Conservation (phyloP, 2,888 invertebrate genomes). For the Yponomeuta cagnagella region DNA sequence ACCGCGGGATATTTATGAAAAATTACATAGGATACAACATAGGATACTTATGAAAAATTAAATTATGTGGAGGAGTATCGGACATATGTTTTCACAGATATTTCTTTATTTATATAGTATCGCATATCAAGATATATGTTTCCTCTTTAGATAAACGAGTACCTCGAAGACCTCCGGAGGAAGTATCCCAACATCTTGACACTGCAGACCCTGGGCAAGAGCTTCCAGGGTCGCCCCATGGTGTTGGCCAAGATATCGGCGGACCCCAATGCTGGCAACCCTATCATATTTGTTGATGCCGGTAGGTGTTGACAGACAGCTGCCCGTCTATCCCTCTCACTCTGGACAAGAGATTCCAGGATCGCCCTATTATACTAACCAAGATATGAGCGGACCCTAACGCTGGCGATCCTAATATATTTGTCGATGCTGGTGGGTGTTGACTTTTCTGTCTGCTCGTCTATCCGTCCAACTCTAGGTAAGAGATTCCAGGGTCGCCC, state of each 20-base stretch:
- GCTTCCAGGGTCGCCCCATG: slow-evolving; percentile 72
- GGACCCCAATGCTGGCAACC: slow-evolving; percentile 62
- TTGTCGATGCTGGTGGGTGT: slow-evolving; percentile 71
- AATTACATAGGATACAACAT: too few relatives aligned
- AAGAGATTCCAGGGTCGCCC: slow-evolving; percentile 70
- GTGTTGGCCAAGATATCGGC: slow-evolving; percentile 74
- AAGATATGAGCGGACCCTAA: slow-evolving; percentile 70
- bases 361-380: slow-evolving; percentile 66
- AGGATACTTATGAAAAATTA: too few relatives aligned
- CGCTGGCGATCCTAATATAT: slow-evolving; percentile 72
- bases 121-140: background rate
- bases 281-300: slow-evolving; percentile 77
- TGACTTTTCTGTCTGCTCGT: background rate
- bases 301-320: slow-evolving; percentile 32
- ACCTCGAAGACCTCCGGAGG: slow-evolving; percentile 34
- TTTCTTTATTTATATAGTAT: too few relatives aligned
- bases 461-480: slow-evolving; percentile 49
- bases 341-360: slow-evolving; percentile 75
- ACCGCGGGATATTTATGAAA: too few relatives aligned
- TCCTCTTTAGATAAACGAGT: slow-evolving; percentile 42
- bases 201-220: slow-evolving; percentile 68
- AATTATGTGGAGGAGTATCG: too few relatives aligned
- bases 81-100: too few relatives aligned
- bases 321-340: slow-evolving; percentile 16
- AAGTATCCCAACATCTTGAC: slow-evolving; percentile 58